These are phyloP conservation scores for Exocentrus adspersus DNA, from an alignment of 2,888 invertebrate genomes.

Conservation along the genomic window DNA sequence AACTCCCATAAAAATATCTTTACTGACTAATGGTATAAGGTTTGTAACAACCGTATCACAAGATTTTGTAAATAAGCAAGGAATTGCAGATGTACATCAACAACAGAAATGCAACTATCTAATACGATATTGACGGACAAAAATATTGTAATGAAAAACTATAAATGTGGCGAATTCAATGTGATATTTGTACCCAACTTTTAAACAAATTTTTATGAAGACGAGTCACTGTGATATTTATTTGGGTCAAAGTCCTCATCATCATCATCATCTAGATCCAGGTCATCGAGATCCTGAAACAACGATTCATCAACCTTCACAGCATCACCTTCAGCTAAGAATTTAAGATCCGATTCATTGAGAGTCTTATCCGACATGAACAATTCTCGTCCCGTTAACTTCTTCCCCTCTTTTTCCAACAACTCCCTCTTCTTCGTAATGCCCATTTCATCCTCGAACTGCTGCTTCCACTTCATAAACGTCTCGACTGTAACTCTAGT, in stretches of 20 bases:
- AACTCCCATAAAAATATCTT: no score
- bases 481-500: constrained; percentile 95
- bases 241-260: constrained; percentile 71
- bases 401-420: constrained; percentile 77
- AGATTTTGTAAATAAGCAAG: no score
- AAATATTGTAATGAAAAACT: no score
- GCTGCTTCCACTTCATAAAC: constrained; percentile 92
- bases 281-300: constrained; percentile 89
- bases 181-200: neutral
- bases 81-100: no score
- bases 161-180: neutral
- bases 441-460: constrained; percentile 91
- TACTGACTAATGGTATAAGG: no score
- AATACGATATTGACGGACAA: no score
- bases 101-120: no score
- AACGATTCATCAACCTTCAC: constrained; percentile 94
- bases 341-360: constrained; percentile 96
- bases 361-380: constrained; percentile 94
- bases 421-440: constrained; percentile 77
- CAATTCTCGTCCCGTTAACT: constrained; percentile 91
- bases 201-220: constrained; percentile 19
- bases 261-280: constrained; percentile 77
- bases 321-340: constrained; percentile 86
- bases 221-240: constrained; percentile 52
- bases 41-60: no score